Conservation (phyloP, 2,888 invertebrate species). For the Ecliptopera silaceata region DNA sequence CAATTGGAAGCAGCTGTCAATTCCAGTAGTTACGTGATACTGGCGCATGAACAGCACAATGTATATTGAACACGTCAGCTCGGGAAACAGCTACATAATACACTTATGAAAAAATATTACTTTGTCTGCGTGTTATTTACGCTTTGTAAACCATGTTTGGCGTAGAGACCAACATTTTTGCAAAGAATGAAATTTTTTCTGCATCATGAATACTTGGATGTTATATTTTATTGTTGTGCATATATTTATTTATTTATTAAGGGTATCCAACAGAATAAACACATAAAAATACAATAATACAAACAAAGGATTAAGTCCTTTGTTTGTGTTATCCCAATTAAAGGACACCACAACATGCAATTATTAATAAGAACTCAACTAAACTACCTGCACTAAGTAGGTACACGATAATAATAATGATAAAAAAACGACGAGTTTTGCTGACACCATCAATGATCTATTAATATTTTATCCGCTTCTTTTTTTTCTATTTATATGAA, state of each 20-base stretch:
- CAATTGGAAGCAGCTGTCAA: conserved; percentile 49
- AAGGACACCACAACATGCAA: no score
- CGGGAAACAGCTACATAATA: conserved; percentile 40
- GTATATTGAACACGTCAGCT: conserved; percentile 61
- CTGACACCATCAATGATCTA: neutral
- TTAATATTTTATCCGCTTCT: neutral
- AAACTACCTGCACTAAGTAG: no score
- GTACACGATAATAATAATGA: no score
- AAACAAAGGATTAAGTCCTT: no score
- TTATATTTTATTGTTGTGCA: no score
- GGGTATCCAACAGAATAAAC: no score
- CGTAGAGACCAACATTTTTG: neutral
- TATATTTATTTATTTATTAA: no score
- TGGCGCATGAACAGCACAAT: conserved; percentile 57
- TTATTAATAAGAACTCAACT: no score
- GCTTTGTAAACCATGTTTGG: neutral
- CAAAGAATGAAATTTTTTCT: neutral
- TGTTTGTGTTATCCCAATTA: no score
- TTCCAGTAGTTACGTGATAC: conserved; percentile 36
- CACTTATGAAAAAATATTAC: conserved; percentile 32
- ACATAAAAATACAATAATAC: no score
- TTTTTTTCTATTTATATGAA: conserved; percentile 19
- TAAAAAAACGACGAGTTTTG: no score
- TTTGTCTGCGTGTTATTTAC: conserved; percentile 1
- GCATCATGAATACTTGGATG: no score